Evolutionary conservation across 2,888 invertebrate genomes (phyloP).

Genomic region (Sphecodes monilicornis): DNA sequence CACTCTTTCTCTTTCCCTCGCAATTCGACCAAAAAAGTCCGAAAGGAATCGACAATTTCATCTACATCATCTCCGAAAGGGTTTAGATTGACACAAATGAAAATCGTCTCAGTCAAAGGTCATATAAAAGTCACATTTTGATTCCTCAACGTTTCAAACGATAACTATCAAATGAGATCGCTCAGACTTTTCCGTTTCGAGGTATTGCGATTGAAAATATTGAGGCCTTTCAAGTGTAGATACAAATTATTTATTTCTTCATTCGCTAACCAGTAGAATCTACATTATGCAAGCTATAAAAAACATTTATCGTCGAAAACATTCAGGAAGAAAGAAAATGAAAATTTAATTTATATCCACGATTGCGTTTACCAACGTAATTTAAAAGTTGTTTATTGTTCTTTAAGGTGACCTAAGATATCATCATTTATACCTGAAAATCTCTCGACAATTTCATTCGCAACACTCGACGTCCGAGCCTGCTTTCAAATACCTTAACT

Average conservation of each 20-base stretch:
- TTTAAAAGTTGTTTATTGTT: neutral
- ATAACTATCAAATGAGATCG: slow-evolving; percentile 36
- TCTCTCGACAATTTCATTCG: slow-evolving; percentile 1
- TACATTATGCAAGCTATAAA: neutral
- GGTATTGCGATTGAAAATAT: neutral
- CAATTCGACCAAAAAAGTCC: neutral
- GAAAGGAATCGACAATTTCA: slow-evolving; percentile 25
- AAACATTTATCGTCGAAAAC: neutral
- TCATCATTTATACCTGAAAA: neutral
- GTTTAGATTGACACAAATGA: slow-evolving; percentile 39
- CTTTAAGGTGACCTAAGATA: neutral
- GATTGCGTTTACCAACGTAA: neutral
- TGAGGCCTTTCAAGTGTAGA: neutral
- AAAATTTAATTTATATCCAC: neutral
- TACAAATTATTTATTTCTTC: neutral
- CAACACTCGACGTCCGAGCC: neutral
- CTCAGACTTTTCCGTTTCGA: slow-evolving; percentile 12
- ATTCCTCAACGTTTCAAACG: slow-evolving; percentile 42
- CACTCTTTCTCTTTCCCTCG: neutral
- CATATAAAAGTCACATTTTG: slow-evolving; percentile 68
- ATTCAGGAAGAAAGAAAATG: neutral
- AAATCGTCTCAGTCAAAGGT: slow-evolving; percentile 52
- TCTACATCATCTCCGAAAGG: slow-evolving; percentile 23
- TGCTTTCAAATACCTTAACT: slow-evolving; percentile 16
- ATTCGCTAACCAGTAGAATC: neutral